Evolutionary conservation across 2,113 vertebrate genomes (phyloP), one percentile per base, ranked within the genome.

Genomic region (Rhinolophus sinicus): DNA sequence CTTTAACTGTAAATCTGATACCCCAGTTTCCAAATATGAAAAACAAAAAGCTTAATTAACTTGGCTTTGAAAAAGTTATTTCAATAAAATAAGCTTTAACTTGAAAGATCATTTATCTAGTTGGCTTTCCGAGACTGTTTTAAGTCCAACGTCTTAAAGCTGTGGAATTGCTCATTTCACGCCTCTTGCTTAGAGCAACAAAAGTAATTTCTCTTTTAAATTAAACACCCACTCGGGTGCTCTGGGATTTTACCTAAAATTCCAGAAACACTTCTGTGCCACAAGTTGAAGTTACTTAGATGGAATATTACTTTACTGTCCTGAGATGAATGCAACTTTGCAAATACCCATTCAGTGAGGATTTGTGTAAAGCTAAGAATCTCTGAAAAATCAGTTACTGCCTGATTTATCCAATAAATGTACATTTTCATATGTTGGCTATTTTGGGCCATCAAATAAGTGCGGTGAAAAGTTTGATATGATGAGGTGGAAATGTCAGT

Each of bases 131-230:
- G 44, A 75, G 28, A n/a, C 30, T 40, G 52, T 77, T 58, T 72
- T n/a, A 14, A 91, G 35, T 16, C 26, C 50, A 67, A 11, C 0
- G 14, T 84, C 76, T 65, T 78, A 77, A 67, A 77, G 69, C 54
- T 83, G 6, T 44, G 8, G 21, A 82, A 72, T 28, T 78, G 62
- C 38, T 82, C 54, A 73, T 83, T 90, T 90, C 54, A n/a, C n/a
- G 38, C 5, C 44, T 69, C 11, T 56, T 52, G 47, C 62, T 73
- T 72, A 72, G 10, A 35, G 30, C 87, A 60, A 93, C 69, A 65
- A 40, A 95, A 90, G 28, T 50, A 64, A 83, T 72, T 91, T 82
- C 89, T 96, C 70, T 82, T 40, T 86, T 70, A 76, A 64, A 52
- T 64, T 24, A 75, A 8, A 75, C 18, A 50, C 5, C 76, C 19